Base-by-base conservation (phyloP, 2,888 invertebrate species). In the Thecophora atra region DNA sequence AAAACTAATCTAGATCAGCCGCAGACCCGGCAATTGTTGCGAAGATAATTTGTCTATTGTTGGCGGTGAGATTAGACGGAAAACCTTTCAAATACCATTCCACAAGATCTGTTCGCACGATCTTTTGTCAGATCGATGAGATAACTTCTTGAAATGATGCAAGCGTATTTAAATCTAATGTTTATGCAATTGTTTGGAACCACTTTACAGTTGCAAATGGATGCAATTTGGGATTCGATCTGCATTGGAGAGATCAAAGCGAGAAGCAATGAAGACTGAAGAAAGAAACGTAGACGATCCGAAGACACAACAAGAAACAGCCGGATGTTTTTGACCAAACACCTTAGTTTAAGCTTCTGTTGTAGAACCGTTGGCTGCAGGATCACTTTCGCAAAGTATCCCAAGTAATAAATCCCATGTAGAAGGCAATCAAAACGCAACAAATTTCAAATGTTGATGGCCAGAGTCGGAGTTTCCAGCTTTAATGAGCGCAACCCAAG, bases 31-130 rank as follows among this genome's bases (percentile, higher is more conserved):
- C 47, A 54, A 58, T 63, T 69, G 69, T 69, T 69, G 56, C 37
- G 19, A 19, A 26, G 65, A 47, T 65, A 70, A 73, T 73, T 72
- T 73, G 65, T 15, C 60, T 52, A 65, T 73, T 70, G 65, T 72
- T 62, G 52, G 42, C 28, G 26, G 26, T 42, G 68, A 58, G 42
- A 68, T 68, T 17, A 56, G 65, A 11, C 51, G 51, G 47, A 30
- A 63, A 7, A 44, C 15, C 19, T 44, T 42, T 63, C 6, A 30
- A 47, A 19, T 64, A n/a, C 15, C 11, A 44, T 1, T 24, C 56
- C 6, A 56, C 21, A 42, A 42, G 63, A 78, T 81, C 81, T 79
- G 70, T 79, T 79, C 75, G 78, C 80, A 80, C 79, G 76, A 80
- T 79, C 79, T 77, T 75, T 80, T 81, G 79, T 79, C 47, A 47